These are phyloP conservation scores for Oryzias celebensis DNA, from an alignment of 2,113 vertebrate genomes.

Conservation along the genomic window DNA sequence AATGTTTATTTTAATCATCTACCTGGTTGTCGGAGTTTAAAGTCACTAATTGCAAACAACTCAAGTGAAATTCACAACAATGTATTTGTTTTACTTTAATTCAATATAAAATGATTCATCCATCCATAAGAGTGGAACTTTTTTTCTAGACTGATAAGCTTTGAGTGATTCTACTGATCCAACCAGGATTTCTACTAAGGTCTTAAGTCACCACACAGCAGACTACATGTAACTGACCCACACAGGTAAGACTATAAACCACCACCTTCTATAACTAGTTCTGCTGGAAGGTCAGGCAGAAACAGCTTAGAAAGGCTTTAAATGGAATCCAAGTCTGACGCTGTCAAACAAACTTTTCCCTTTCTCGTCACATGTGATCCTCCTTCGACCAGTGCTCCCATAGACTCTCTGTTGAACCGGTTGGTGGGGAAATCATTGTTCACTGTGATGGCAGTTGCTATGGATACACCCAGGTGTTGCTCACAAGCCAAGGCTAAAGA, in stretches of 20 bases:
- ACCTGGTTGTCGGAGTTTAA: not conserved
- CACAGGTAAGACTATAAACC: slow-evolving; percentile 20
- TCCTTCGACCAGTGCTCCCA: slow-evolving; percentile 45
- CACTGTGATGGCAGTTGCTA: slow-evolving; percentile 74
- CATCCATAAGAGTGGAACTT: too few species aligned
- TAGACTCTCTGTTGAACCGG: slow-evolving; percentile 83
- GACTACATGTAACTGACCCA: too few species aligned
- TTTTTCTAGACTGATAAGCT: too few species aligned
- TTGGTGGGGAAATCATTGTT: slow-evolving; percentile 77
- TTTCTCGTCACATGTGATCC: slow-evolving; percentile 24
- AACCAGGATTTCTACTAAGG: too few species aligned
- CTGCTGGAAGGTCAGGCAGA: not conserved
- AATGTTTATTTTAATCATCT: not conserved
- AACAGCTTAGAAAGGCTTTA: not conserved
- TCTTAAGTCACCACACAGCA: too few species aligned
- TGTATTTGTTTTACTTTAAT: too few species aligned
- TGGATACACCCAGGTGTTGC: slow-evolving; percentile 77
- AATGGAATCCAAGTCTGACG: not conserved
- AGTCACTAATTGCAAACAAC: not conserved
- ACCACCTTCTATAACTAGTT: slow-evolving; percentile 15
- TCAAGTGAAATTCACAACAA: not conserved
- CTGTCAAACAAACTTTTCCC: slow-evolving; percentile 27
- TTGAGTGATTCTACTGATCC: too few species aligned
- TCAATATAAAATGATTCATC: too few species aligned
- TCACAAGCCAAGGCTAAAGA: slow-evolving; percentile 44